phyloP scores from a whole-genome alignment of 1,140 invertebrate species.

The Drosophila yakuba region DNA sequence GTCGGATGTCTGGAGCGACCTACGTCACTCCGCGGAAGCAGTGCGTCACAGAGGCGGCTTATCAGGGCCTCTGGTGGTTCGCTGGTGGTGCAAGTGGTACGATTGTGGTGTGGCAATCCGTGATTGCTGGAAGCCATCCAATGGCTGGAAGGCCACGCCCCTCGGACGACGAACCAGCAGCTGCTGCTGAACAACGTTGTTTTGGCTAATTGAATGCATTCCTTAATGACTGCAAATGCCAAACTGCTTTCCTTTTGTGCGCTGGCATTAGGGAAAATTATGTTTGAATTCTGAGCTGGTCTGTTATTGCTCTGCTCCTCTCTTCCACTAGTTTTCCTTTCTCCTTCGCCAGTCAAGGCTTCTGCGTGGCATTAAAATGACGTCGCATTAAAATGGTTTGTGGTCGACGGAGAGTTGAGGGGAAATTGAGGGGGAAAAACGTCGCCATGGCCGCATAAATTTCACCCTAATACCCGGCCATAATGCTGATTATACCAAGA shows the following conservation, averaged over 20 bases:
- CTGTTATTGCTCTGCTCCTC: slow-evolving; percentile 8
- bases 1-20: slow-evolving; percentile 1
- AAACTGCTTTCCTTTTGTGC: slow-evolving; percentile 12
- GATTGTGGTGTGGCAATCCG: slow-evolving; percentile 12
- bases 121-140: slow-evolving; percentile 6
- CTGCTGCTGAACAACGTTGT: slow-evolving; percentile 13
- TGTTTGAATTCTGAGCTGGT: slow-evolving; percentile 44
- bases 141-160: slow-evolving; percentile 28
- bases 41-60: slow-evolving; percentile 44
- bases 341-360: neutral
- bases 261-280: slow-evolving; percentile 34
- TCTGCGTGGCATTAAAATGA: slow-evolving; percentile 54
- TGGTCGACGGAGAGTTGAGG: neutral
- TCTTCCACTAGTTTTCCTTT: slow-evolving; percentile 15
- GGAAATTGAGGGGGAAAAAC: slow-evolving; percentile 2
- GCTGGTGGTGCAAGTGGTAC: slow-evolving; percentile 7
- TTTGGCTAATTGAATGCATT: slow-evolving; percentile 52
- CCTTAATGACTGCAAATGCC: slow-evolving; percentile 25
- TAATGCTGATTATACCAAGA: slow-evolving; percentile 68
- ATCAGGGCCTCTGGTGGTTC: slow-evolving; percentile 7
- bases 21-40: slow-evolving; percentile 36
- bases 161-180: neutral
- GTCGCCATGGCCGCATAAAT: slow-evolving; percentile 63
- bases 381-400: slow-evolving; percentile 58
- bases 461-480: slow-evolving; percentile 64